Evolutionary conservation across 2,888 invertebrate species (phyloP).

Genomic region (Xylocampa areola): DNA sequence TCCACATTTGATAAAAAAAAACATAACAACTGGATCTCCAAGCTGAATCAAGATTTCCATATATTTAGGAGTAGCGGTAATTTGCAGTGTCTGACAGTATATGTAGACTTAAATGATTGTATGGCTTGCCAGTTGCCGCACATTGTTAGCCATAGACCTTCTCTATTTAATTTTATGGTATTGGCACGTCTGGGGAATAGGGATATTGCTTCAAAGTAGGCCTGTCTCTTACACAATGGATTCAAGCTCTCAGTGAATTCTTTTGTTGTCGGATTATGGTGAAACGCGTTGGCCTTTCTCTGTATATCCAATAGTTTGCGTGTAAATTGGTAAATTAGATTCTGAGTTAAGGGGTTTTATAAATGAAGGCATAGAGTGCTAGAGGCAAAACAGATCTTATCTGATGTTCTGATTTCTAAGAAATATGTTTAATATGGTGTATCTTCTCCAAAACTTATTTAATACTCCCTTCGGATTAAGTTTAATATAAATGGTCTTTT

Average conservation of each 20-base stretch:
- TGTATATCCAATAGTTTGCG: conserved; percentile 1
- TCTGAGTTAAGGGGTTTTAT: not conserved
- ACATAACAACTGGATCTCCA: too few species aligned
- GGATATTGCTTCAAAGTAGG: conserved; percentile 25
- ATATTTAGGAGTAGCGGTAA: too few species aligned
- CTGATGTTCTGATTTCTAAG: not conserved
- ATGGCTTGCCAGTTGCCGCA: too few species aligned
- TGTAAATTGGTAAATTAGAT: conserved; percentile 6
- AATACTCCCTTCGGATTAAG: not conserved
- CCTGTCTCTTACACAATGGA: conserved; percentile 29
- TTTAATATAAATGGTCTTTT: too few species aligned
- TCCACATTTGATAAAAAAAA: too few species aligned
- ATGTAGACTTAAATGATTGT: too few species aligned
- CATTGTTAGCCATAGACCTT: conserved; percentile 2
- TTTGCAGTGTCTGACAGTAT: too few species aligned
- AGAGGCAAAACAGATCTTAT: not conserved
- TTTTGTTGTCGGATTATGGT: conserved; percentile 29
- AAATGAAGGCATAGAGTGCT: not conserved
- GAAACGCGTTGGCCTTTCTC: conserved; percentile 4
- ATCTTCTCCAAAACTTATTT: too few species aligned
- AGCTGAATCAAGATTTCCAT: too few species aligned
- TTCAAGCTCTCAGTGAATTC: conserved; percentile 19
- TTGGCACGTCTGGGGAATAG: conserved; percentile 33
- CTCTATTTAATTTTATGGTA: conserved; percentile 2
- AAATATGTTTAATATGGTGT: not conserved